A percentile compares a stretch with the other conserved stretches of the same genome.
phyloP scores from a whole-genome alignment of 2,113 vertebrate species.

The Lonchura striata region DNA sequence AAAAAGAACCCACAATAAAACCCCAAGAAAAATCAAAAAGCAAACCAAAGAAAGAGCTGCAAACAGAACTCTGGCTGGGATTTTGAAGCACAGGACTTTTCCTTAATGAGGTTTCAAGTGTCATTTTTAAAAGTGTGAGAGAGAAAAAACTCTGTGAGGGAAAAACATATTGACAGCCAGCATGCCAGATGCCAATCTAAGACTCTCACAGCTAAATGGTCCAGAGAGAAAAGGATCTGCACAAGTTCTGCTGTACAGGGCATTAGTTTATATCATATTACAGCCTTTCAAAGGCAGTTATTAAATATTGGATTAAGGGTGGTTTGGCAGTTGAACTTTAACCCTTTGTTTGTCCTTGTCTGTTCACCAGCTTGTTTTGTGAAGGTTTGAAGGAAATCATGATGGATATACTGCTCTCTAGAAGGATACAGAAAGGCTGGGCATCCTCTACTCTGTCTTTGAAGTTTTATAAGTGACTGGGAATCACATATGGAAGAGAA shows the following conservation, averaged over 20 bases:
- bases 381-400: background rate
- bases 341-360: background rate
- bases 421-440: background rate
- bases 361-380: background rate
- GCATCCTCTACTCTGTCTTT: background rate
- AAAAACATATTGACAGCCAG: background rate
- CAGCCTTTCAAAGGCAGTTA: background rate
- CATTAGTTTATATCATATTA: background rate
- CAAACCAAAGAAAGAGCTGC: background rate
- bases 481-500: background rate
- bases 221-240: background rate
- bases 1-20: too few species aligned
- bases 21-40: background rate
- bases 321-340: background rate
- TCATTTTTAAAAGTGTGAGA: conserved; percentile 37
- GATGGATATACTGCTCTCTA: background rate
- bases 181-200: background rate
- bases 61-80: conserved; percentile 29
- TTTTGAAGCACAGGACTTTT: conserved; percentile 50
- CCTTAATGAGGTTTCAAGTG: conserved; percentile 62
- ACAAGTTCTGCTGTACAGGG: background rate
- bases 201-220: background rate
- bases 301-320: background rate
- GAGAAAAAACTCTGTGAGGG: background rate
- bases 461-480: background rate